These are phyloP conservation scores for Tachysurus vachellii DNA, from an alignment of 2,113 vertebrate genomes.

Conservation along the genomic window DNA sequence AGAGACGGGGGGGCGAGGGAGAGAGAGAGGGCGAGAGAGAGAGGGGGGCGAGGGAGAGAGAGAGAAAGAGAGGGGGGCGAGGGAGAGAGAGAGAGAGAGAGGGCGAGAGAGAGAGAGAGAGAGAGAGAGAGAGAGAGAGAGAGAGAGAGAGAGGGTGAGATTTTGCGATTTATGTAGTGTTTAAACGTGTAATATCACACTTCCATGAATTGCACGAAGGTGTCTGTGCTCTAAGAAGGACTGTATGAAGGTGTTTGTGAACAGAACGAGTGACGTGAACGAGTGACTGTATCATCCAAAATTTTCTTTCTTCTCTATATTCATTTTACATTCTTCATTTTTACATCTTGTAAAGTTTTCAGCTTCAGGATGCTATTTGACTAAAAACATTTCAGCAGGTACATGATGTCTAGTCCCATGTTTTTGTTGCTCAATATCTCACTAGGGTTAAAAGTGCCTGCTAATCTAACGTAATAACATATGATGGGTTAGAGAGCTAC, in stretches of 20 bases:
- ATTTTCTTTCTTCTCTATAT: not conserved
- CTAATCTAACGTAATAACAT: not conserved
- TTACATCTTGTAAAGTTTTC: not conserved
- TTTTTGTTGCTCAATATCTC: not conserved
- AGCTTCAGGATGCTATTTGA: not conserved
- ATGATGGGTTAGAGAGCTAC: not conserved
- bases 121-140: not conserved
- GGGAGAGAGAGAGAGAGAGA: too few species aligned
- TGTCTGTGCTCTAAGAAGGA: not conserved
- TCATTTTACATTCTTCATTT: not conserved
- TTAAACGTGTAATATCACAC: not conserved
- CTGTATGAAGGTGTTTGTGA: not conserved
- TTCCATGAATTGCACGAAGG: not conserved
- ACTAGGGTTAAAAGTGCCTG: not conserved
- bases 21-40: too few species aligned
- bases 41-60: too few species aligned
- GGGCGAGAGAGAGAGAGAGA: not conserved
- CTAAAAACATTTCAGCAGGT: not conserved
- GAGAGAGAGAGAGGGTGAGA: not conserved
- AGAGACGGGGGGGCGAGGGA: too few species aligned
- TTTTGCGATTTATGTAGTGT: not conserved
- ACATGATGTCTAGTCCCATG: not conserved
- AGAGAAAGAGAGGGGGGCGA: too few species aligned
- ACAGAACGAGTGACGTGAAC: not conserved
- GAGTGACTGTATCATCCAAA: conserved; percentile 24